Percentiles rank a stretch among this genome's conserved stretches.
Conservation (phyloP, 1,140 invertebrate species). For the Heliothis subflexa region DNA sequence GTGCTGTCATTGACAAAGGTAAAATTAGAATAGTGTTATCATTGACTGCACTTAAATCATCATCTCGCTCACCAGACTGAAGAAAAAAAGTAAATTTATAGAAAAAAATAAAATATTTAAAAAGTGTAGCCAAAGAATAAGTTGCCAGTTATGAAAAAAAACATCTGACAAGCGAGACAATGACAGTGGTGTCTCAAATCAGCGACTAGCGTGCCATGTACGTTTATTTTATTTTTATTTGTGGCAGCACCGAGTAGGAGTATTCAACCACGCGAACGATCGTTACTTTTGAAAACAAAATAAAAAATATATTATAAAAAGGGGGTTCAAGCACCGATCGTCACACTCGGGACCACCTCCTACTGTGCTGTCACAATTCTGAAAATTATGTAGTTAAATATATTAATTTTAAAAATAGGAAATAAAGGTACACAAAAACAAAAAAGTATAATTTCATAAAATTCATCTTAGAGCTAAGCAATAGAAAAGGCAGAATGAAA, state of each 20-base stretch:
- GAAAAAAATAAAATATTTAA: constrained; percentile 11
- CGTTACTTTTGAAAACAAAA: constrained; percentile 69
- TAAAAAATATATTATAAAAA: constrained; percentile 46
- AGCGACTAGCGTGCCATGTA: constrained; percentile 82
- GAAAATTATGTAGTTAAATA: constrained; percentile 59
- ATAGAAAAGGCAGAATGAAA: constrained; percentile 30
- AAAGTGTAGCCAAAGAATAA: constrained; percentile 15
- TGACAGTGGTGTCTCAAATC: constrained; percentile 83
- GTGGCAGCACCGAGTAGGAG: constrained; percentile 81
- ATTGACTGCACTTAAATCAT: constrained; percentile 68
- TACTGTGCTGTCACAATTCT: constrained; percentile 82
- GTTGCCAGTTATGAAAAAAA: constrained; percentile 24
- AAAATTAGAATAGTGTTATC: constrained; percentile 60
- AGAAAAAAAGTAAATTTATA: constrained; percentile 21
- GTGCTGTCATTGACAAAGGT: constrained; percentile 66
- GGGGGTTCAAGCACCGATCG: constrained; percentile 70
- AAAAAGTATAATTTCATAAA: constrained; percentile 1
- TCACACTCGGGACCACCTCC: constrained; percentile 75
- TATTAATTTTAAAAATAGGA: constrained; percentile 46
- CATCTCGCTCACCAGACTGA: constrained; percentile 73
- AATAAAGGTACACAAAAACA: constrained; percentile 42
- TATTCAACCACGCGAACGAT: constrained; percentile 67
- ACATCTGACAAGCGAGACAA: constrained; percentile 79
- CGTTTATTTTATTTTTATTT: constrained; percentile 71
- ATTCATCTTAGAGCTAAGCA: constrained; percentile 27